Percentiles rank a stretch among this genome's conserved stretches.
Conservation (phyloP, 1,140 invertebrate species). For the Drosophila grimshawi region DNA sequence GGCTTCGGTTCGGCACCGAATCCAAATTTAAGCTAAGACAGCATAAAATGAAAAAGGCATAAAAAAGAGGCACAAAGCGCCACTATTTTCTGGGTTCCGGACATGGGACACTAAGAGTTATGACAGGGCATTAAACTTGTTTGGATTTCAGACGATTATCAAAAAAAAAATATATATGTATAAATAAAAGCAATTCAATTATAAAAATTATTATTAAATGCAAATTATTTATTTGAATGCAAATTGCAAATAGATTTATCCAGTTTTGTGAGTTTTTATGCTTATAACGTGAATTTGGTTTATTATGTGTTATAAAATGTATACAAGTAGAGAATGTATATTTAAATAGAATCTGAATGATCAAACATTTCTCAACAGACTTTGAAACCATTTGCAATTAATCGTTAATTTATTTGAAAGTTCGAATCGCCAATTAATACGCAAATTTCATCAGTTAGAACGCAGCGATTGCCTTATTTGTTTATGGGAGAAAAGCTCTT, state of each 20-base stretch:
- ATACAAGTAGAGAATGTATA: constrained; percentile 52
- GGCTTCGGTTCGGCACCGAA: constrained; percentile 25
- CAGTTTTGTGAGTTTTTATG: constrained; percentile 34
- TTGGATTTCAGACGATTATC: constrained; percentile 49
- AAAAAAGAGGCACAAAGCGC: constrained; percentile 46
- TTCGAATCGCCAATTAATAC: constrained; percentile 67
- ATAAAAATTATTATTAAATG: constrained; percentile 9
- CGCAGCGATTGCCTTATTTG: constrained; percentile 32
- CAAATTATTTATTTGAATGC: constrained; percentile 68
- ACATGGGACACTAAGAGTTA: constrained; percentile 36
- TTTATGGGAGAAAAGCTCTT: constrained; percentile 10
- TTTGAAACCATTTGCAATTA: constrained; percentile 77
- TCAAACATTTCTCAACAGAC: constrained; percentile 59
- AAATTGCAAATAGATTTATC: constrained; percentile 75
- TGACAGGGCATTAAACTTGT: constrained; percentile 66
- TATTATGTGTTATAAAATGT: constrained; percentile 35
- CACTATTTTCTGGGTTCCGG: constrained; percentile 48
- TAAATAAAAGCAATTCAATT: constrained; percentile 4
- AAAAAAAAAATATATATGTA: constrained; percentile 15
- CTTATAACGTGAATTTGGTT: constrained; percentile 41
- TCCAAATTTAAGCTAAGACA: constrained; percentile 43
- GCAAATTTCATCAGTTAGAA: constrained; percentile 35
- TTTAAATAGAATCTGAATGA: constrained; percentile 63
- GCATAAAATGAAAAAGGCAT: constrained; percentile 27
- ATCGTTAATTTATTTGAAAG: constrained; percentile 76